A percentile compares a stretch with the other conserved stretches of the same genome.
These are phyloP conservation scores for Encarsia formosa DNA, from an alignment of 2,888 invertebrate species.

Conservation along the genomic window DNA sequence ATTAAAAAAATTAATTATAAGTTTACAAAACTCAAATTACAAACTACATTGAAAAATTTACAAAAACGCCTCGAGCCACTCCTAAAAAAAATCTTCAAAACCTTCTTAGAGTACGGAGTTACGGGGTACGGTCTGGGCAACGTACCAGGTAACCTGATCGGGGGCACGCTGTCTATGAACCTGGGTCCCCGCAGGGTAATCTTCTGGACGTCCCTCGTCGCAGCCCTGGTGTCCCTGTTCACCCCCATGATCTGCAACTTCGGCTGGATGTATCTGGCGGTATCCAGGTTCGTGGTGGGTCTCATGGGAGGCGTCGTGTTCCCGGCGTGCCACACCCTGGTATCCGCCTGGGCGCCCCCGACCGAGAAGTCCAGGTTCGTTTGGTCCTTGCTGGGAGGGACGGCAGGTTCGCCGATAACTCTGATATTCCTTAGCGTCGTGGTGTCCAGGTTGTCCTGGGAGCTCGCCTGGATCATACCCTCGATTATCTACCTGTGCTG, in stretches of 20 bases:
- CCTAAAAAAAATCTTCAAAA: not conserved
- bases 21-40: too few species aligned
- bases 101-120: not conserved
- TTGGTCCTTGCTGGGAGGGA: conserved; percentile 69
- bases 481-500: conserved; percentile 57
- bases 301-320: conserved; percentile 57
- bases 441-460: conserved; percentile 63
- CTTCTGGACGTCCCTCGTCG: conserved; percentile 40
- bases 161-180: conserved; percentile 38
- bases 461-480: conserved; percentile 64
- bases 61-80: too few species aligned
- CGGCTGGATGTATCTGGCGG: conserved; percentile 35
- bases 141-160: conserved; percentile 43
- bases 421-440: conserved; percentile 66
- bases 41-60: too few species aligned
- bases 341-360: conserved; percentile 71
- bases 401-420: conserved; percentile 67
- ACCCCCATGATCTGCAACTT: conserved; percentile 39
- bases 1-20: too few species aligned
- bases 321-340: conserved; percentile 62
- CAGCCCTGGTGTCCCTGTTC: conserved; percentile 34
- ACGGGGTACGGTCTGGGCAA: conserved; percentile 42
- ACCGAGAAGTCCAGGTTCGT: conserved; percentile 72
- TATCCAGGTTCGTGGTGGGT: conserved; percentile 39
- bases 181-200: conserved; percentile 38